Evolutionary conservation across 1,140 invertebrate species (phyloP).

Genomic region (Berghia stephanieae): DNA sequence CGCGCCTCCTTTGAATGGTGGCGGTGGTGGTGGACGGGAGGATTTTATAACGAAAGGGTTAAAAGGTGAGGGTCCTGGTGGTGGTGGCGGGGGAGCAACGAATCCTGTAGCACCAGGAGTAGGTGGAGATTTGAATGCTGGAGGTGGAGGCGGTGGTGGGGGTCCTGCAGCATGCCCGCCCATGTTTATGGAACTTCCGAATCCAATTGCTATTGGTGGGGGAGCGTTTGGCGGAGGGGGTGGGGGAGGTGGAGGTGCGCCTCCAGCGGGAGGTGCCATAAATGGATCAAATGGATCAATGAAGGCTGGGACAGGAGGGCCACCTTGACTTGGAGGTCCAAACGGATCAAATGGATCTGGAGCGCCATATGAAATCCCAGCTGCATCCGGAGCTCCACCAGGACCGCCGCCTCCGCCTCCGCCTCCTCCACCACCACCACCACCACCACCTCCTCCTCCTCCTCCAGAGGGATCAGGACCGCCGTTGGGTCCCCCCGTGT

Average conservation of each 20-base stretch:
- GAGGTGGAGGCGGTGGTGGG: constrained; percentile 15
- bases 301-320: not conserved
- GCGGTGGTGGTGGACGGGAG: not conserved
- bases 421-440: not conserved
- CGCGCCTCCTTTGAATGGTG: not conserved
- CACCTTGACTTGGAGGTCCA: not conserved
- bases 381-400: not conserved
- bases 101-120: not conserved
- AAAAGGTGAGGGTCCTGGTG: too few relatives aligned
- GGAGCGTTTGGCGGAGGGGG: too few relatives aligned
- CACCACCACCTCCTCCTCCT: not conserved
- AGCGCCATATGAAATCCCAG: not conserved
- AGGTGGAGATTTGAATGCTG: not conserved
- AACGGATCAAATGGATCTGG: not conserved
- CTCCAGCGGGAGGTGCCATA: not conserved
- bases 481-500: not conserved
- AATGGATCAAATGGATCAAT: constrained; percentile 23
- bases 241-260: constrained; percentile 20
- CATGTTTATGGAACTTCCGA: constrained; percentile 5
- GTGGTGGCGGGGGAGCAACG: not conserved
- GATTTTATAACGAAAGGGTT: too few relatives aligned
- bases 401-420: not conserved
- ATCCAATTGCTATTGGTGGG: not conserved
- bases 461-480: not conserved
- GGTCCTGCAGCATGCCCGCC: not conserved